These are phyloP conservation scores for Adoxophyes honmai DNA, from an alignment of 1,140 invertebrate species.

Conservation along the genomic window DNA sequence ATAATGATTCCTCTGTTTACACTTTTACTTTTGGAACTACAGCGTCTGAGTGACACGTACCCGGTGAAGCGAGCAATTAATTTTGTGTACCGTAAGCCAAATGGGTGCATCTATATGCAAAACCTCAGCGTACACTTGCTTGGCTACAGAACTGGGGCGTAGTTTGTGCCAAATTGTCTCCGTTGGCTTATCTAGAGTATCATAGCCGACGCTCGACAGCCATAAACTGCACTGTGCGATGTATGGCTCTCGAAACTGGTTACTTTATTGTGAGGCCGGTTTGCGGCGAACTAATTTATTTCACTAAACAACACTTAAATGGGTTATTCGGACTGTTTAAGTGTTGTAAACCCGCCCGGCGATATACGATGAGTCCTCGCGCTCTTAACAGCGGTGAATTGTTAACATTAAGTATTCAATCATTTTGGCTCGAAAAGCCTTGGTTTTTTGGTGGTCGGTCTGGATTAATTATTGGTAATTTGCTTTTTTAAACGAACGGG, in stretches of 20 bases:
- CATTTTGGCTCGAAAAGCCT: constrained; percentile 8
- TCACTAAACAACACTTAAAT: constrained; percentile 22
- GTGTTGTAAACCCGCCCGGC: constrained; percentile 2
- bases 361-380: not conserved
- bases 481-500: not conserved
- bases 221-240: constrained; percentile 66
- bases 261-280: constrained; percentile 19
- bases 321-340: constrained; percentile 4
- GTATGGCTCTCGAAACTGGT: constrained; percentile 38
- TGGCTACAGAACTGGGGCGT: constrained; percentile 63
- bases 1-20: too few species aligned
- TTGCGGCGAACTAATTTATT: constrained; percentile 22
- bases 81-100: constrained; percentile 66
- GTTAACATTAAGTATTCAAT: constrained; percentile 14
- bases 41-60: constrained; percentile 36
- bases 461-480: constrained; percentile 2
- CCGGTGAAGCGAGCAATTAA: constrained; percentile 68
- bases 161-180: constrained; percentile 73
- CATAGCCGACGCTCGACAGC: constrained; percentile 51
- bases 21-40: constrained; percentile 18
- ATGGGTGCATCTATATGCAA: constrained; percentile 73
- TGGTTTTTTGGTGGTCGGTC: constrained; percentile 11
- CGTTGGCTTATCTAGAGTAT: constrained; percentile 70
- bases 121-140: constrained; percentile 63
- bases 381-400: not conserved